A percentile compares a stretch with the other conserved stretches of the same genome.
Evolutionary conservation across 2,888 invertebrate genomes (phyloP).

Genomic region (Allacma fusca): DNA sequence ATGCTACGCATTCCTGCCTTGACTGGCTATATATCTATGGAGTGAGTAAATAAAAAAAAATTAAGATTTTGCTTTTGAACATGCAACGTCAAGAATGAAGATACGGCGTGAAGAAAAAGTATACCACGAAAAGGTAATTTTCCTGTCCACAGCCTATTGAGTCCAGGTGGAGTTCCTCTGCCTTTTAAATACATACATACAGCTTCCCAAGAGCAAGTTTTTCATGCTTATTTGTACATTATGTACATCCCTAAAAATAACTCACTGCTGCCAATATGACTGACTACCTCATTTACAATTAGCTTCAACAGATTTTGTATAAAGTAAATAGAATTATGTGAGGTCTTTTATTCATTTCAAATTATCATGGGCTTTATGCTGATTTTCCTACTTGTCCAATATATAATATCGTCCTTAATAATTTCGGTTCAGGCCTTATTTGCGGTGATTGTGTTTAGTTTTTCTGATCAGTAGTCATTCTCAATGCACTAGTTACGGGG

Average conservation of each 20-base stretch:
- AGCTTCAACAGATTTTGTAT: too few relatives aligned
- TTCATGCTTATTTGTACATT: too few relatives aligned
- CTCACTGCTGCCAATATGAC: too few relatives aligned
- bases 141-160: conserved; percentile 48
- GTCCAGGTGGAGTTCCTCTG: conserved; percentile 42
- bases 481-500: neutral
- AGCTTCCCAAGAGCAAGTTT: too few relatives aligned
- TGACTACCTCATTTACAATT: too few relatives aligned
- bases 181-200: neutral
- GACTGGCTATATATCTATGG: too few relatives aligned
- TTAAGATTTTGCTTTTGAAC: neutral
- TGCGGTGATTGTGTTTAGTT: neutral
- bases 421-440: neutral
- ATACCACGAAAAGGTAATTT: conserved; percentile 43
- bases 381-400: too few relatives aligned
- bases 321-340: too few relatives aligned
- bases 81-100: neutral
- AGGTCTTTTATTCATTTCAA: too few relatives aligned
- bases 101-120: conserved; percentile 37
- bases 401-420: neutral
- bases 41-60: neutral
- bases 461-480: neutral
- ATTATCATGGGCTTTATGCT: too few relatives aligned
- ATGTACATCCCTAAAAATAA: too few relatives aligned
- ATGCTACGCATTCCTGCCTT: too few relatives aligned